Conservation (phyloP, 2,113 vertebrate genomes). For the Tetrax tetrax region DNA sequence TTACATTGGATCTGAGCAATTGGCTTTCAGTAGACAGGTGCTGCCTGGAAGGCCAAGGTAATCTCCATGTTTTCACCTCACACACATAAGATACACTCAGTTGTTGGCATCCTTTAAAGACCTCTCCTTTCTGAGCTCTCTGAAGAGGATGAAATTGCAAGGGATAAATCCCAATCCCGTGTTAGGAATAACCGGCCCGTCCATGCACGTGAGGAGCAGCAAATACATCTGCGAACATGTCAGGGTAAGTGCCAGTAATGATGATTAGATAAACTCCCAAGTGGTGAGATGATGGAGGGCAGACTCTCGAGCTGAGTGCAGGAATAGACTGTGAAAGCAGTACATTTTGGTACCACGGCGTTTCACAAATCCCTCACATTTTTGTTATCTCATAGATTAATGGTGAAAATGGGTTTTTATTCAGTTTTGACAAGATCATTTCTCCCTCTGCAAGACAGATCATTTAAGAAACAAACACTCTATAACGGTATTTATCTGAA, state of each 20-base stretch:
- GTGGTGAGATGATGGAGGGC: neutral
- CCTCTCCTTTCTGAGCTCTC: neutral
- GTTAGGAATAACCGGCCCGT: neutral
- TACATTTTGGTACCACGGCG: neutral
- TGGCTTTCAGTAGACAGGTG: neutral
- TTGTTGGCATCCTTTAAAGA: accelerated
- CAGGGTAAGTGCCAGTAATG: neutral
- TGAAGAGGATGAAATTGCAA: neutral
- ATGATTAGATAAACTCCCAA: neutral
- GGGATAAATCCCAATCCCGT: neutral
- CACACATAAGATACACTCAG: neutral
- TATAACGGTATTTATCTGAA: neutral
- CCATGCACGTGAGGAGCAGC: neutral
- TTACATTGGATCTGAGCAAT: neutral
- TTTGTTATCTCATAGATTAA: neutral
- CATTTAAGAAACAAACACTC: neutral
- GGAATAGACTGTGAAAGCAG: neutral
- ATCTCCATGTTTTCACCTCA: neutral
- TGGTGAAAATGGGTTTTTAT: neutral
- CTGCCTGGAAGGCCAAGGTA: neutral
- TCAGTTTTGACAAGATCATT: slow-evolving; percentile 4
- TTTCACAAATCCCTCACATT: neutral
- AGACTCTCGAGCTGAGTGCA: neutral
- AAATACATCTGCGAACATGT: neutral
- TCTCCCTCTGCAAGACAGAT: neutral